These are phyloP conservation scores for Tipula lateralis DNA, from an alignment of 2,888 invertebrate species.

Conservation along the genomic window DNA sequence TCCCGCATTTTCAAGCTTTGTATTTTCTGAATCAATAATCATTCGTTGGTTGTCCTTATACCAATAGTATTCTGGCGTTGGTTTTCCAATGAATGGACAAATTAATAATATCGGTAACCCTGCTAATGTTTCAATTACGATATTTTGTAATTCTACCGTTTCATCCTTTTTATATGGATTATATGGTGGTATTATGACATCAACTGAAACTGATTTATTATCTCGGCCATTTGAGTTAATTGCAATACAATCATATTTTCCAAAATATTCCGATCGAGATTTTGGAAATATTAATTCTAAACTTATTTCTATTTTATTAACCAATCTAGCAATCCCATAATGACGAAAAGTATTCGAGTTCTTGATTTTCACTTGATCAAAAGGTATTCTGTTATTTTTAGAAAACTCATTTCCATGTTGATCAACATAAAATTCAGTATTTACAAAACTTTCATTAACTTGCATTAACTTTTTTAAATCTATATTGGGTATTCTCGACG, in stretches of 20 bases:
- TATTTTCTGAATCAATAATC: not conserved
- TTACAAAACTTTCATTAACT: not conserved
- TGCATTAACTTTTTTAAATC: not conserved
- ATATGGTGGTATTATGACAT: slow-evolving; percentile 44
- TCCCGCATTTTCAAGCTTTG: slow-evolving; percentile 35
- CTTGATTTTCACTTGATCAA: slow-evolving; percentile 34
- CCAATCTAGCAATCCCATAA: slow-evolving; percentile 46
- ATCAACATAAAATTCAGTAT: slow-evolving; percentile 35
- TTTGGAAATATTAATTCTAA: slow-evolving; percentile 33
- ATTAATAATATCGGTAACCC: slow-evolving; percentile 51
- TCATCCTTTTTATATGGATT: not conserved
- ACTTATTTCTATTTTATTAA: slow-evolving; percentile 27
- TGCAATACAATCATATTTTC: slow-evolving; percentile 55
- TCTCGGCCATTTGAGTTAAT: slow-evolving; percentile 54
- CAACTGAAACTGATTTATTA: slow-evolving; percentile 46
- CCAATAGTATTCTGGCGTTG: slow-evolving; percentile 58
- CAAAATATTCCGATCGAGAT: slow-evolving; percentile 38
- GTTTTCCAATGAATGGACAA: slow-evolving; percentile 58
- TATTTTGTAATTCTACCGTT: slow-evolving; percentile 35
- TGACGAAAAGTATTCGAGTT: not conserved
- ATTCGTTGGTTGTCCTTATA: slow-evolving; percentile 51
- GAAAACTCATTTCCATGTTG: slow-evolving; percentile 33
- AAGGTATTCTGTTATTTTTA: slow-evolving; percentile 14
- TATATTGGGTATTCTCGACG: slow-evolving; percentile 32
- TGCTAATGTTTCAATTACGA: slow-evolving; percentile 46